phyloP scores from a whole-genome alignment of 1,140 invertebrate genomes.

The Ylistrum balloti region DNA sequence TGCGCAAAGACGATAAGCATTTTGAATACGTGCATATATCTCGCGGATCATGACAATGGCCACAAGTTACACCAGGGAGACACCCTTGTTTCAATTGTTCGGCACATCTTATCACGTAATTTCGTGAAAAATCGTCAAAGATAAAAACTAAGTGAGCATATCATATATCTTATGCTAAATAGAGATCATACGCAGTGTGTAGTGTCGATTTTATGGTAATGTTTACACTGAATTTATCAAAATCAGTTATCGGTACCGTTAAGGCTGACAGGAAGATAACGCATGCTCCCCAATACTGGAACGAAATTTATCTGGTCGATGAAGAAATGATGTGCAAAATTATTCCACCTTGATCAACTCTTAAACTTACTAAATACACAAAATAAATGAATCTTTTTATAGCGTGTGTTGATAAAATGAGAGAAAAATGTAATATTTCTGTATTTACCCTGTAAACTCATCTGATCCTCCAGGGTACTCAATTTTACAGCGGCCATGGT shows the following conservation, averaged over 20 bases:
- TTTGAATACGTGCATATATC: too few species aligned
- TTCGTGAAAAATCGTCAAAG: background rate
- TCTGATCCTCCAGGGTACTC: background rate
- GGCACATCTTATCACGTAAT: background rate
- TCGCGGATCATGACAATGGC: background rate
- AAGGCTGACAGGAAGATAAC: background rate
- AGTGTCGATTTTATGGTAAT: too few species aligned
- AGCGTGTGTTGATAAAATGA: background rate
- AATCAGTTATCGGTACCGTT: background rate
- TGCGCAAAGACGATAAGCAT: too few species aligned
- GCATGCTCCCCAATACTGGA: background rate
- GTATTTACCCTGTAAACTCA: constrained; percentile 19
- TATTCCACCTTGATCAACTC: background rate
- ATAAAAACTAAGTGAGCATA: background rate
- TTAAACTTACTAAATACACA: background rate
- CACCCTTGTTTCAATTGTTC: background rate
- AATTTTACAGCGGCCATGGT: constrained; percentile 3
- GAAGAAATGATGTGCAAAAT: background rate
- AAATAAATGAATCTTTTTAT: too few species aligned
- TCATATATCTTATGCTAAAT: too few species aligned
- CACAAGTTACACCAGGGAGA: background rate
- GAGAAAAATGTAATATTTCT: background rate
- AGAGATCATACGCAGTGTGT: too few species aligned
- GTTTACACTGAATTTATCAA: background rate
- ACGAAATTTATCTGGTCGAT: background rate